Conservation (phyloP, 2,797 vertebrate species). For the Sitta carolinensis region DNA sequence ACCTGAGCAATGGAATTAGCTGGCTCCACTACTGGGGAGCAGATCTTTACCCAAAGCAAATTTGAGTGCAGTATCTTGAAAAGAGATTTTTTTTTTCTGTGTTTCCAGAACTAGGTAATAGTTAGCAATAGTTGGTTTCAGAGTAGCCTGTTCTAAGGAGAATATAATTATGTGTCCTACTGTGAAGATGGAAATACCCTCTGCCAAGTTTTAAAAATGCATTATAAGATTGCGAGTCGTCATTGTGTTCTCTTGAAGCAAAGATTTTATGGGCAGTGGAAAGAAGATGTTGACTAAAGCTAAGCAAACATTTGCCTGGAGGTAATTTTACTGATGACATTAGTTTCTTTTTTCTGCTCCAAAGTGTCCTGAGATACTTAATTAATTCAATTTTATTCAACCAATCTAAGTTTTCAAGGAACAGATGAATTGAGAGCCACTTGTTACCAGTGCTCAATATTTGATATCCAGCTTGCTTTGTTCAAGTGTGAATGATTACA, state of each 20-base stretch:
- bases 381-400: not conserved
- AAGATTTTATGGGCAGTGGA: not conserved
- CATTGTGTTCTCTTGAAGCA: not conserved
- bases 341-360: not conserved
- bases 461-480: not conserved
- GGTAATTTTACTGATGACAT: not conserved
- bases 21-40: not conserved
- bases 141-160: not conserved
- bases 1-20: not conserved
- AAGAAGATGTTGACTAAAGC: not conserved
- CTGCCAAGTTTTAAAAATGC: not conserved
- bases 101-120: not conserved
- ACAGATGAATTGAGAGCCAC: not conserved
- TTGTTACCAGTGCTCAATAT: not conserved
- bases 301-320: constrained; percentile 8
- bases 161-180: not conserved
- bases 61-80: not conserved
- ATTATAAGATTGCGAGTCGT: not conserved
- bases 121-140: not conserved
- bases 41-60: not conserved
- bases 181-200: not conserved
- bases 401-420: not conserved
- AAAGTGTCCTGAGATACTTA: not conserved
- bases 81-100: not conserved
- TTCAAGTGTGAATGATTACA: not conserved